Evolutionary conservation across 2,888 invertebrate genomes (phyloP).

Genomic region (Melieria picta): DNA sequence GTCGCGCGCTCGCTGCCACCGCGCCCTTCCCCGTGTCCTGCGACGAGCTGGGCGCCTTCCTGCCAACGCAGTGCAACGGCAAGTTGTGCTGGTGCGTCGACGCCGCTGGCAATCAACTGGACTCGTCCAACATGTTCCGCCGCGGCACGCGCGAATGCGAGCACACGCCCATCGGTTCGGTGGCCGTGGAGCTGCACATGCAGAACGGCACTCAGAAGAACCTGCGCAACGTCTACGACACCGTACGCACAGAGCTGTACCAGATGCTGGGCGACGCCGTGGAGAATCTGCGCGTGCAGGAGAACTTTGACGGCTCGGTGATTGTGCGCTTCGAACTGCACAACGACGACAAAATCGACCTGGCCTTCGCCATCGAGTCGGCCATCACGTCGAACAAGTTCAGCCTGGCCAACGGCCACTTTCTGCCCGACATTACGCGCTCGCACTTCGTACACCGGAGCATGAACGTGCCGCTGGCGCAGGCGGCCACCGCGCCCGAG

Average conservation of each 20-base stretch:
- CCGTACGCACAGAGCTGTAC: conserved; percentile 64
- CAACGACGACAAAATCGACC: conserved; percentile 80
- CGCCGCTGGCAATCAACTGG: conserved; percentile 79
- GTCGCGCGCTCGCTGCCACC: conserved; percentile 65
- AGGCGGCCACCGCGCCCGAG: conserved; percentile 63
- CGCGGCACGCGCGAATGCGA: conserved; percentile 70
- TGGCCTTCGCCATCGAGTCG: conserved; percentile 82
- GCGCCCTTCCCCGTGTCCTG: conserved; percentile 70
- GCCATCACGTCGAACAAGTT: conserved; percentile 70
- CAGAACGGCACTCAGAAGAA: conserved; percentile 69
- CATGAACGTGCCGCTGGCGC: conserved; percentile 48
- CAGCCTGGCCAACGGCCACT: conserved; percentile 58
- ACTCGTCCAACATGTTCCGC: conserved; percentile 71
- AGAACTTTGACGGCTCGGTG: conserved; percentile 67
- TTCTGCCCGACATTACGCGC: conserved; percentile 72
- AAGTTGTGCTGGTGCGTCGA: conserved; percentile 84
- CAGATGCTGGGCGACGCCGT: conserved; percentile 67
- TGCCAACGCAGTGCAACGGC: conserved; percentile 79
- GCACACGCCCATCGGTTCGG: conserved; percentile 78
- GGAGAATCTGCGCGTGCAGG: conserved; percentile 69
- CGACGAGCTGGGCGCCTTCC: conserved; percentile 75
- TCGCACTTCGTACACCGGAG: conserved; percentile 72
- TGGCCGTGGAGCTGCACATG: conserved; percentile 79
- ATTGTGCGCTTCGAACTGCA: conserved; percentile 73
- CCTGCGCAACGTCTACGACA: conserved; percentile 68